Evolutionary conservation across 2,797 vertebrate genomes (phyloP).

Genomic region (Danio albolineatus): DNA sequence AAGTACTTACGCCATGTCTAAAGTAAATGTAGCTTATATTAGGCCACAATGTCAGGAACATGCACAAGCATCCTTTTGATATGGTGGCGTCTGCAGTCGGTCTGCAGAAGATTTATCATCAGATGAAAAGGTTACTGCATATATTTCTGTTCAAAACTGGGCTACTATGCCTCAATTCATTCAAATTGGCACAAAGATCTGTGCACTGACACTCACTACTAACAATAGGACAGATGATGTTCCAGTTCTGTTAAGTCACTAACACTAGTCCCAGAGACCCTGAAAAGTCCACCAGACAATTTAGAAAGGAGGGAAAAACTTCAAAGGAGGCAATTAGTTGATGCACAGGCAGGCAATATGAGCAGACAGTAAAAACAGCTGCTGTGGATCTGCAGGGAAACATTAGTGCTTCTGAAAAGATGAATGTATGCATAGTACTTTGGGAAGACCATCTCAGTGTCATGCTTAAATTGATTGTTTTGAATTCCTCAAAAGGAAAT

Average conservation of each 20-base stretch:
- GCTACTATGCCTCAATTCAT: conserved; percentile 21
- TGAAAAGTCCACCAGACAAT: conserved; percentile 17
- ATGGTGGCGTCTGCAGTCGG: conserved; percentile 33
- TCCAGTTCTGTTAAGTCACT: conserved; percentile 51
- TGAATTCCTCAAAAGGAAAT: conserved; percentile 8
- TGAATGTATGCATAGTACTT: neutral
- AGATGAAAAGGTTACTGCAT: conserved; percentile 39
- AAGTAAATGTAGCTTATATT: conserved; percentile 36
- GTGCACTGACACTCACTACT: conserved; percentile 43
- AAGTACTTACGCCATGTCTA: conserved; percentile 33
- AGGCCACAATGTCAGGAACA: conserved; percentile 41
- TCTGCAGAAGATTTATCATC: conserved; percentile 44
- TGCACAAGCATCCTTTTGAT: conserved; percentile 49
- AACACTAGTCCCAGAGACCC: conserved; percentile 28
- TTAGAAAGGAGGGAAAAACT: conserved; percentile 40
- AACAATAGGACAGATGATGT: conserved; percentile 45
- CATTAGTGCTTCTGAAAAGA: conserved; percentile 30
- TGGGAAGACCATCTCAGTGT: neutral
- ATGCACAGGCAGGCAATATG: neutral
- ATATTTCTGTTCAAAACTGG: conserved; percentile 5
- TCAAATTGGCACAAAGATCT: conserved; percentile 23
- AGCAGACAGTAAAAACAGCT: conserved; percentile 46
- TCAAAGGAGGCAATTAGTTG: conserved; percentile 53
- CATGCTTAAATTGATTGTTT: neutral
- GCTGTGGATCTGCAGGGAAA: conserved; percentile 26